These are phyloP conservation scores for Poeciliopsis infans DNA, from an alignment of 2,797 vertebrate species.

Conservation along the genomic window DNA sequence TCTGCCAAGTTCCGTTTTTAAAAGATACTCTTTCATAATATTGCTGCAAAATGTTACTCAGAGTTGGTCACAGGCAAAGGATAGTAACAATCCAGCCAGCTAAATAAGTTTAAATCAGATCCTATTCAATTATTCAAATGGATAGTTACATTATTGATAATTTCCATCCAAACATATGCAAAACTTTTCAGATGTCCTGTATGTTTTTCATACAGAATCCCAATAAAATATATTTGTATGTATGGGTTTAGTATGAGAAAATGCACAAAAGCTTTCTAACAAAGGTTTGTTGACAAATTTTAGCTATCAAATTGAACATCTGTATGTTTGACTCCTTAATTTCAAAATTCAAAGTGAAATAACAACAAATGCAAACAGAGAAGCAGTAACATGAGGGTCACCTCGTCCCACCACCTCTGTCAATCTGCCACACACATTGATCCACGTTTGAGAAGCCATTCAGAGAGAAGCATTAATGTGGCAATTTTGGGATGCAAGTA, in stretches of 20 bases:
- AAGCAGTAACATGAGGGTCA: slow-evolving; percentile 50
- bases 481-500: slow-evolving; percentile 69
- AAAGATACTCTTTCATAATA: no score
- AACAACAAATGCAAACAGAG: slow-evolving; percentile 62
- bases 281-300: background rate
- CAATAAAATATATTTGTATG: background rate
- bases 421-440: slow-evolving; percentile 1
- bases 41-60: no score
- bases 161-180: background rate
- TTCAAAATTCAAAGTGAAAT: slow-evolving; percentile 63
- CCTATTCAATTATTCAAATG: background rate
- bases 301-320: slow-evolving; percentile 8
- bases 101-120: background rate
- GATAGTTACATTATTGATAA: background rate
- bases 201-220: background rate
- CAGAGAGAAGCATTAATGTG: slow-evolving; percentile 67
- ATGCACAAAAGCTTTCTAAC: background rate
- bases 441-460: slow-evolving; percentile 35
- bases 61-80: background rate
- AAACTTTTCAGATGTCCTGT: background rate
- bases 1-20: background rate
- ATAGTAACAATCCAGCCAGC: background rate
- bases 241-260: background rate
- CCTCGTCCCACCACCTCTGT: slow-evolving; percentile 3
- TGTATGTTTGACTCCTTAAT: slow-evolving; percentile 45